These are phyloP conservation scores for Tinea semifulvella DNA, from an alignment of 2,888 invertebrate species.

Conservation along the genomic window DNA sequence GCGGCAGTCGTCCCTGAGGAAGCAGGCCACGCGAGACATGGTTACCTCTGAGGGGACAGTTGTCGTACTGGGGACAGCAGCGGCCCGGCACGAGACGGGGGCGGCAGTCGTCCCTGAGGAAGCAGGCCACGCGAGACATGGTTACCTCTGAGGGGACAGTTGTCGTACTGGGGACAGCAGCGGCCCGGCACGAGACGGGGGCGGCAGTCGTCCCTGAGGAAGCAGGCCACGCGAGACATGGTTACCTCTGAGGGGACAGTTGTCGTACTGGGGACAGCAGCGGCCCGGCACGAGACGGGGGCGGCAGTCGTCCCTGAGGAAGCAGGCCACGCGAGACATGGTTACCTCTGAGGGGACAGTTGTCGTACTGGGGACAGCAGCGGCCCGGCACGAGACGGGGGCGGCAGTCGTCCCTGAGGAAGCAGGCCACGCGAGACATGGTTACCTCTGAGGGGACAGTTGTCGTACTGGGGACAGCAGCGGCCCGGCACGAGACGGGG, in stretches of 20 bases:
- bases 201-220: constrained; percentile 77
- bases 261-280: constrained; percentile 84
- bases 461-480: constrained; percentile 84
- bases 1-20: constrained; percentile 77
- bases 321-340: constrained; percentile 80
- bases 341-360: constrained; percentile 79
- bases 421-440: constrained; percentile 80
- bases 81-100: constrained; percentile 76
- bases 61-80: constrained; percentile 84
- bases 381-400: constrained; percentile 76
- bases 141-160: constrained; percentile 79
- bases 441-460: constrained; percentile 80
- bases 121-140: constrained; percentile 80
- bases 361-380: constrained; percentile 84
- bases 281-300: constrained; percentile 76
- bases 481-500: constrained; percentile 78
- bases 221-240: constrained; percentile 80
- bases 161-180: constrained; percentile 84
- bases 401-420: constrained; percentile 77
- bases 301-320: constrained; percentile 77
- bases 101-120: constrained; percentile 77
- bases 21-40: constrained; percentile 80
- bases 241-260: constrained; percentile 79
- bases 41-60: constrained; percentile 79
- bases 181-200: constrained; percentile 76